Evolutionary conservation across 2,113 vertebrate species (phyloP).

Genomic region (Asarcornis scutulata): DNA sequence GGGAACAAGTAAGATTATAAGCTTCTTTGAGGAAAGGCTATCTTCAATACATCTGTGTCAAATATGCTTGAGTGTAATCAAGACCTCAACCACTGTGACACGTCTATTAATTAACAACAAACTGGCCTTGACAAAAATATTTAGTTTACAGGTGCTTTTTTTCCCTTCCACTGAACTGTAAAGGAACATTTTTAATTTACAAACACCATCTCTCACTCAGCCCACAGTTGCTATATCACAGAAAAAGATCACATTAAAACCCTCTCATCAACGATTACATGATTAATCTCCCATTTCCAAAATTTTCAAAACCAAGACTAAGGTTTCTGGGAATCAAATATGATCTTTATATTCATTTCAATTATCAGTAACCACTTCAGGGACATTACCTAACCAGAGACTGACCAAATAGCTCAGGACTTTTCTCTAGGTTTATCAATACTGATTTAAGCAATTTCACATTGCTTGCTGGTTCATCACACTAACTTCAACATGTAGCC

Average conservation of each 20-base stretch:
- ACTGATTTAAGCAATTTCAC: not conserved
- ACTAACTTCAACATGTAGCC: not conserved
- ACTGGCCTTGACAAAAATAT: not conserved
- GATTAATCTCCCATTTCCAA: not conserved
- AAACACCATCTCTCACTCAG: not conserved
- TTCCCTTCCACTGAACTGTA: not conserved
- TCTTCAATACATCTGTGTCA: slow-evolving; percentile 3
- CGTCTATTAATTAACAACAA: not conserved
- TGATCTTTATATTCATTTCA: not conserved
- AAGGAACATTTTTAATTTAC: not conserved
- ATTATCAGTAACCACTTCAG: not conserved
- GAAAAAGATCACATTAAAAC: not conserved
- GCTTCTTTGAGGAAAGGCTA: not conserved
- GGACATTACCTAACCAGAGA: not conserved
- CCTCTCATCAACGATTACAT: not conserved
- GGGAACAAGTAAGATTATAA: slow-evolving; percentile 35
- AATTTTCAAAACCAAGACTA: not conserved
- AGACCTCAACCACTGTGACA: not conserved
- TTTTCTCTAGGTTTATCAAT: not conserved
- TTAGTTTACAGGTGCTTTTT: not conserved
- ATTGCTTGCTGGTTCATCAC: not conserved
- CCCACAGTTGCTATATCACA: not conserved
- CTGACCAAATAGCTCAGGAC: not conserved
- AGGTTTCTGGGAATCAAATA: not conserved
- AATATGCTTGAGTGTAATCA: slow-evolving; percentile 3